phyloP scores from a whole-genome alignment of 2,113 vertebrate genomes.

The Callorhinus ursinus region DNA sequence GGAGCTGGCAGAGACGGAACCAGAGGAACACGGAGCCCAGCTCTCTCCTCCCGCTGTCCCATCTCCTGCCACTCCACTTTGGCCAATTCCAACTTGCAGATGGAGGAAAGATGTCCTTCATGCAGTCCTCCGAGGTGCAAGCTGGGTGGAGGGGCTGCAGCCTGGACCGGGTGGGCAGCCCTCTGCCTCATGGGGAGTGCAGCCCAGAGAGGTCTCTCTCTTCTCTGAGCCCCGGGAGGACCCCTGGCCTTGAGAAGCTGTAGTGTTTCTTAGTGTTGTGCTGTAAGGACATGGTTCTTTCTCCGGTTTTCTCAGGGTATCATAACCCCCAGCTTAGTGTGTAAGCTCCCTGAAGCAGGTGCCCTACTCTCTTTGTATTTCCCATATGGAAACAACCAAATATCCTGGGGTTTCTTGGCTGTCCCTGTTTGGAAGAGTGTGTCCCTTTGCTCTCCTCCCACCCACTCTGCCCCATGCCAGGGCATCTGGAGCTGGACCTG shows the following conservation, averaged over 20 bases:
- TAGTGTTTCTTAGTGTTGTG: neutral
- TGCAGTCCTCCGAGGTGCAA: neutral
- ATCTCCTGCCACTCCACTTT: neutral
- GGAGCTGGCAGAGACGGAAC: neutral
- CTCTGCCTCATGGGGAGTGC: rapidly evolving
- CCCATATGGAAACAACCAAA: neutral
- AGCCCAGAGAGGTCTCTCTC: neutral
- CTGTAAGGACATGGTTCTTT: neutral
- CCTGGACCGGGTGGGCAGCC: neutral
- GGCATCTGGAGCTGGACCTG: neutral
- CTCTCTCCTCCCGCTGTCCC: neutral
- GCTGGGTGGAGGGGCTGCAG: neutral
- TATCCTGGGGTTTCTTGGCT: neutral
- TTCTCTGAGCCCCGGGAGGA: rapidly evolving
- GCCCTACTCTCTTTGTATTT: neutral
- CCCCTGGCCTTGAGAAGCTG: neutral
- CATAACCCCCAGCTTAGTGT: rapidly evolving
- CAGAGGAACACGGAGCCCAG: neutral
- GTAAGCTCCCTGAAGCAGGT: neutral
- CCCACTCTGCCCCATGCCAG: neutral
- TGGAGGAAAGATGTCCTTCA: neutral
- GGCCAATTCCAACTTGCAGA: neutral
- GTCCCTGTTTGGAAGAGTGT: neutral
- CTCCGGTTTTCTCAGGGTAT: neutral
- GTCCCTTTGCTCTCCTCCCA: neutral